Evolutionary conservation across 2,797 vertebrate species (phyloP), one percentile per base, ranked within the genome.

Genomic region (Sternarchorhynchus goeldii): DNA sequence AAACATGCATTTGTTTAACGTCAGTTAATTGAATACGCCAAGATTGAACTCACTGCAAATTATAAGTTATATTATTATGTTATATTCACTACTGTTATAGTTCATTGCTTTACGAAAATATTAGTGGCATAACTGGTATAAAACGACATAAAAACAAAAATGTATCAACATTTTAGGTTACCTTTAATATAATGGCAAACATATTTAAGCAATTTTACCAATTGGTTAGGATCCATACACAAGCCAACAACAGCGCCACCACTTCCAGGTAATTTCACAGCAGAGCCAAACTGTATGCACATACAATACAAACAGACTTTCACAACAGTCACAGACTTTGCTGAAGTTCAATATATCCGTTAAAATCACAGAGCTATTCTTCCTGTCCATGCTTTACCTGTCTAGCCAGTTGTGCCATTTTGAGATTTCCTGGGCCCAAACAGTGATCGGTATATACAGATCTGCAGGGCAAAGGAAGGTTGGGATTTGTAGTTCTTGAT

Each of bases 251-350:
- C 94, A 0, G 94, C 93, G 0, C 94, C 94, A 0, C 94, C 94
- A 18, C 94, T 95, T 79, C 94, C 94, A 2, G 94, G 94, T 55
- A 95, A 83, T 87, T 95, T 95, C 86, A 93, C 94, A 0, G 93
- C 91, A 0, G 93, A 94, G 41, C 91, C 93, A 84, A 93, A 94
- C 94, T 95, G 86, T 29, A n/a, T 6, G 20, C 64, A 76, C n/a
- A 74, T 10, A 86, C 34, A 81, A 60, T 50, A 63, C 66, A 78
- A 71, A 55, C n/a, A 29, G 39, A 20, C 6, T 21, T 0, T 0
- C 12, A 36, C 34, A 56, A 10, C 12, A 18, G 10, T 57, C 10
- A 32, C 14, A 56, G 6, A 55, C 29, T 73, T 64, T 34, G 29
- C 21, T 18, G 29, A 2, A 78, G 10, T 73, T 73, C 62, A 50